Conservation (phyloP, 2,888 invertebrate species). For the Eledona agricola region DNA sequence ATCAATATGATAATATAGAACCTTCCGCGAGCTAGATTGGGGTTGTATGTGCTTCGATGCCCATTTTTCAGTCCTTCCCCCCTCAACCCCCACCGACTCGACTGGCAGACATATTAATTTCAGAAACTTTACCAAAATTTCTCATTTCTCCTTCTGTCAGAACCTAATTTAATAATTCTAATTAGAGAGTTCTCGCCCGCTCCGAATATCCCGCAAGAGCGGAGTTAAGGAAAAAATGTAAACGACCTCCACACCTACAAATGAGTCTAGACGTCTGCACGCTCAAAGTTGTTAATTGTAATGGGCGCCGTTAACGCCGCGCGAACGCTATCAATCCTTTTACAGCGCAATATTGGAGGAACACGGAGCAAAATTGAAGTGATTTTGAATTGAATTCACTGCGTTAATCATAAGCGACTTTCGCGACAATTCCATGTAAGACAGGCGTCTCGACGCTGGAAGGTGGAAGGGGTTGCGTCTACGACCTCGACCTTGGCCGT, state of each 20-base stretch:
- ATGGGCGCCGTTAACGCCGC: conserved; percentile 10
- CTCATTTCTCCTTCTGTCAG: too few species aligned
- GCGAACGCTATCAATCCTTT: conserved; percentile 13
- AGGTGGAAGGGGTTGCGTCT: conserved; percentile 42
- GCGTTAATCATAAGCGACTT: conserved; percentile 10
- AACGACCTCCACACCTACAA: conserved; percentile 28
- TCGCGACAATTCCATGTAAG: conserved; percentile 22
- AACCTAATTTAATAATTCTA: too few species aligned
- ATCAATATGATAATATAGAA: too few species aligned
- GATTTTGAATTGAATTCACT: conserved; percentile 6
- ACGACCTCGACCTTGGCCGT: conserved; percentile 49
- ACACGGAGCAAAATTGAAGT: conserved; percentile 12
- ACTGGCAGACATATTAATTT: too few species aligned
- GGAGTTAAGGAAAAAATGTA: conserved; percentile 25
- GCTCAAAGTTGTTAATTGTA: conserved; percentile 20
- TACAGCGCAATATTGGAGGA: conserved; percentile 1
- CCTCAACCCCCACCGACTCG: too few species aligned
- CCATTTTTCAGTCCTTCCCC: too few species aligned
- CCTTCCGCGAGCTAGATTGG: too few species aligned
- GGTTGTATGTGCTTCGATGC: too few species aligned
- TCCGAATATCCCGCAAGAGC: too few species aligned
- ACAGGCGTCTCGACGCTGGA: conserved; percentile 33
- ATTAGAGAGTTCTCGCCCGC: too few species aligned
- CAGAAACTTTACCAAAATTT: too few species aligned
- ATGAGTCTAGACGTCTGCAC: conserved; percentile 30